phyloP scores from a whole-genome alignment of 1,140 invertebrate species.

The Psilanteris sp. region DNA sequence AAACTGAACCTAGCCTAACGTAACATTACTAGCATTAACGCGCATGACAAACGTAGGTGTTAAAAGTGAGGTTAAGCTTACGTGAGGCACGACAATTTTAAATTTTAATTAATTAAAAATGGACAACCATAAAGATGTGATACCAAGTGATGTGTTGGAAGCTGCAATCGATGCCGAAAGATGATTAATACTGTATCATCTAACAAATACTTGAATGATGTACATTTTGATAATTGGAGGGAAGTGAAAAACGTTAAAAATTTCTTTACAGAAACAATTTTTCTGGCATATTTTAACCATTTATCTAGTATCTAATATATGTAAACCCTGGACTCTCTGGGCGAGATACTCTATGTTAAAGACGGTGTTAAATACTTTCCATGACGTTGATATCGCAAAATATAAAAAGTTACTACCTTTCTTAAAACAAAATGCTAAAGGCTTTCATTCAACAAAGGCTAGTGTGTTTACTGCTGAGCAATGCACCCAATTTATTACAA shows the following conservation, averaged over 20 bases:
- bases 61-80: too few species aligned
- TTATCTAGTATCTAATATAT: not conserved
- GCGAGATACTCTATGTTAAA: constrained; percentile 19
- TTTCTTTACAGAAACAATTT: not conserved
- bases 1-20: not conserved
- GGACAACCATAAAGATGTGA: not conserved
- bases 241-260: constrained; percentile 1
- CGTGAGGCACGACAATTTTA: too few species aligned
- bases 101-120: constrained; percentile 1
- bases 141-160: constrained; percentile 8
- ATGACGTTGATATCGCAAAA: too few species aligned
- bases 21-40: too few species aligned
- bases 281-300: too few species aligned
- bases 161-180: not conserved
- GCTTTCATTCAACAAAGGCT: constrained; percentile 3
- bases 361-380: not conserved
- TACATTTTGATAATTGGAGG: constrained; percentile 21
- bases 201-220: constrained; percentile 4
- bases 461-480: constrained; percentile 4
- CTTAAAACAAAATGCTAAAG: constrained; percentile 19
- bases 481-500: not conserved
- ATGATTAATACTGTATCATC: too few species aligned
- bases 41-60: not conserved
- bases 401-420: constrained; percentile 7
- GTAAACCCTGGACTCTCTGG: constrained; percentile 19